Evolutionary conservation across 2,113 vertebrate species (phyloP).

Genomic region (Bos indicus): DNA sequence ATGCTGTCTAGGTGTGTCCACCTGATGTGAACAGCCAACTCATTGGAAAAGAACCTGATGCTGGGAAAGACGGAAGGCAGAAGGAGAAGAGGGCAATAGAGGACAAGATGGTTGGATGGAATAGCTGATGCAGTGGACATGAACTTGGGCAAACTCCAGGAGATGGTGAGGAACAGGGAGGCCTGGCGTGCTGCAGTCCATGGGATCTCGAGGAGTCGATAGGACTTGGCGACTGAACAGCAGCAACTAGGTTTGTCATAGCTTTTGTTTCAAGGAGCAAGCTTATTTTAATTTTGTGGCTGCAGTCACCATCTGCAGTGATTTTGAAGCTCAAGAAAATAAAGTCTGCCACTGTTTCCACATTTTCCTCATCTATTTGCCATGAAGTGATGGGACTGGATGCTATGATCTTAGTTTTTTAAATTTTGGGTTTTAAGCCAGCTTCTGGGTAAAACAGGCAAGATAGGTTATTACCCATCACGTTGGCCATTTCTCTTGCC

Average conservation of each 20-base stretch:
- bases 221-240: neutral
- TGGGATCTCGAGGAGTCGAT: accelerated
- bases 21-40: neutral
- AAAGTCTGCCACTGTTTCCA: neutral
- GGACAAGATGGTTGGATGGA: neutral
- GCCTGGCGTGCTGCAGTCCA: neutral
- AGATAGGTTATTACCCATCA: accelerated
- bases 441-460: neutral
- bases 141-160: neutral
- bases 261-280: neutral
- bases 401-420: neutral
- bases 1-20: neutral
- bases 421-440: neutral
- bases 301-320: neutral
- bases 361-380: neutral
- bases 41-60: neutral
- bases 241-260: neutral
- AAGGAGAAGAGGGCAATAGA: neutral
- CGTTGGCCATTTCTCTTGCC: neutral
- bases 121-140: accelerated
- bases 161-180: neutral
- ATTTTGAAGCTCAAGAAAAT: neutral
- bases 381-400: neutral
- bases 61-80: neutral
- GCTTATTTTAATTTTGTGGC: neutral